Conservation (phyloP, 2,113 vertebrate genomes). For the Phainopepla nitens region DNA sequence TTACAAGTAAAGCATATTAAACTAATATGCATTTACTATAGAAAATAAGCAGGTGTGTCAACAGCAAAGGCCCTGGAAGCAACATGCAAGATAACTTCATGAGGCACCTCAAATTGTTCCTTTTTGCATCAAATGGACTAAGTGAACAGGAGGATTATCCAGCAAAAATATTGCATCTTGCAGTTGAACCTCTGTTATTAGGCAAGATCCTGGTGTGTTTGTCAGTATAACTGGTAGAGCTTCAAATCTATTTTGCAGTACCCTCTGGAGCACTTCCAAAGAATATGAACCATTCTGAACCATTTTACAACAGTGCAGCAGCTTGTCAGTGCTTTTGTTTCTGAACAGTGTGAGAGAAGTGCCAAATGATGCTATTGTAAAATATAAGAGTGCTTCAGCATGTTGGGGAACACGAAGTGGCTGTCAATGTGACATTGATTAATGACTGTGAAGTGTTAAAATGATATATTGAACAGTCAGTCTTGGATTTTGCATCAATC, state of each 20-base stretch:
- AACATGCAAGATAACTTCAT: neutral
- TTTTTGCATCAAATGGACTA: neutral
- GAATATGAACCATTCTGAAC: neutral
- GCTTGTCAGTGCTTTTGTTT: conserved; percentile 53
- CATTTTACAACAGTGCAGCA: neutral
- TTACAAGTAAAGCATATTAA: neutral
- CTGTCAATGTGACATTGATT: conserved; percentile 11
- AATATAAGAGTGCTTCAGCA: neutral
- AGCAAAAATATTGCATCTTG: neutral
- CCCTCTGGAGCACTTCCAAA: neutral
- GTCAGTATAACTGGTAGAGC: neutral
- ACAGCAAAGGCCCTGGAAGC: neutral
- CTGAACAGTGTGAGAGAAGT: conserved; percentile 21
- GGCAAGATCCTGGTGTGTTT: neutral
- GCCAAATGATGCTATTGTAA: conserved; percentile 1
- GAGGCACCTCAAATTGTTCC: neutral
- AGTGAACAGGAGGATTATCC: neutral
- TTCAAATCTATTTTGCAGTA: neutral
- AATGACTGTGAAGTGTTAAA: neutral
- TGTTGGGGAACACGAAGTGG: neutral
- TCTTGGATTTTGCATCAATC: neutral
- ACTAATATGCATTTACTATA: neutral
- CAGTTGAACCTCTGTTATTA: neutral
- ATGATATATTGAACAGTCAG: neutral
- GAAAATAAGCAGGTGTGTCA: neutral